Base-by-base conservation (phyloP, 2,888 invertebrate genomes). In the Thereva unica region DNA sequence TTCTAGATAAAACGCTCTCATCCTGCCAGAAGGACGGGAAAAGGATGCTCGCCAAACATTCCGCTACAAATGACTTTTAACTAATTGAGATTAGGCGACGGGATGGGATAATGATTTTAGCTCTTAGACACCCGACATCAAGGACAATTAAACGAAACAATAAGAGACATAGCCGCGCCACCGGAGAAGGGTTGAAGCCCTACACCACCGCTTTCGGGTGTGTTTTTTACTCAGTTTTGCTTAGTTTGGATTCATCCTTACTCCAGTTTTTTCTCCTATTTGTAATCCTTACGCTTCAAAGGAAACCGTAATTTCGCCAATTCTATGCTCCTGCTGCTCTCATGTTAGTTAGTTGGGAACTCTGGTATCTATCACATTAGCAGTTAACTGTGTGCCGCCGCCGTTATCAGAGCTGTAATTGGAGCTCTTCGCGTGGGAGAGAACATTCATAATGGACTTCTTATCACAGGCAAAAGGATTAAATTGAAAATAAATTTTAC, bases 121-220 rank as follows among this genome's bases (percentile, higher is more conserved):
- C 50, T 50, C 50, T 61, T 49, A 61, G 50, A 61, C 49, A 34
- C 40, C 35, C 56, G 47, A 65, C 45, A 65, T 65, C 65, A 49
- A 55, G 49, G 65, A 56, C 56, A 65, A 65, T 65, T 65, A 65
- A 65, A 65, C 56, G 65, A 65, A 65, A 65, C 65, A 65, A 56
- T 55, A 65, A 55, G 50, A 65, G 55, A 47, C 45, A 65, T 50
- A 61, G 40, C 34, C 23, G 23, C 23, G 23, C 23, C 23, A 49
- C 49, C 49, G 40, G 50, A 8, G 41, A 40, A 59, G 12, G 37
- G 47, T 38, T 34, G 47, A 38, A 49, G 34, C 49, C 23, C 12
- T 37, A 40, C 49, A 61, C 61, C 9, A 23, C 4, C 50, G 37
- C 41, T 23, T 23, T 23, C 23, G 23, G 23, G 23, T 23, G 23